Conservation (phyloP, 2,113 vertebrate genomes). For the Piprites chloris region DNA sequence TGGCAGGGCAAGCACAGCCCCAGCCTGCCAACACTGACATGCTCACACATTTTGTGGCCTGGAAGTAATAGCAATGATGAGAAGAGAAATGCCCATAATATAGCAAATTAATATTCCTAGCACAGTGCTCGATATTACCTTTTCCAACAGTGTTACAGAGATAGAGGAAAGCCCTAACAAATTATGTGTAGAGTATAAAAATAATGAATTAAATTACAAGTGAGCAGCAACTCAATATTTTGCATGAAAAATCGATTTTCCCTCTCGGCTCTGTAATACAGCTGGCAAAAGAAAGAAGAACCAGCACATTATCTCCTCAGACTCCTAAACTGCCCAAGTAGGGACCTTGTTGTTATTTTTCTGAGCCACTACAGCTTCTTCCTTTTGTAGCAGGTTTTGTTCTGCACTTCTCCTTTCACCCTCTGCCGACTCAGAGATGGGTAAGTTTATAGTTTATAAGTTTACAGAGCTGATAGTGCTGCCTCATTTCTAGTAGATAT, state of each 20-base stretch:
- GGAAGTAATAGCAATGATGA: constrained; percentile 5
- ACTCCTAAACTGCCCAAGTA: neutral
- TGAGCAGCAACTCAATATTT: constrained; percentile 39
- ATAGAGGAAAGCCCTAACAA: neutral
- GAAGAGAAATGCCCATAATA: constrained; percentile 4
- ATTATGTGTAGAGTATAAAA: constrained; percentile 5
- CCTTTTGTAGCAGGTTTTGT: neutral
- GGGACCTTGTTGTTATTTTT: neutral
- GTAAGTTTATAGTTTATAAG: neutral
- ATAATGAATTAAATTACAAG: constrained; percentile 53
- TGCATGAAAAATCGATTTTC: constrained; percentile 53
- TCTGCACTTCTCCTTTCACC: neutral
- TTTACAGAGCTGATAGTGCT: neutral
- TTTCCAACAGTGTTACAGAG: neutral
- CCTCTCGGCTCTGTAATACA: neutral
- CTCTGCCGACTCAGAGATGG: fast-evolving
- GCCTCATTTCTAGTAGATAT: neutral
- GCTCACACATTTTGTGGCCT: neutral
- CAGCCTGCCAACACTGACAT: neutral
- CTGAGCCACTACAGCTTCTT: neutral
- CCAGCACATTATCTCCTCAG: neutral
- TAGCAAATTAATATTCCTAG: constrained; percentile 6
- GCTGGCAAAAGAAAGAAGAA: neutral
- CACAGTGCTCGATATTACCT: neutral
- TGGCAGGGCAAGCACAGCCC: neutral